Base-by-base conservation (phyloP, 1,140 invertebrate genomes). In the Drosophila kanapiae region DNA sequence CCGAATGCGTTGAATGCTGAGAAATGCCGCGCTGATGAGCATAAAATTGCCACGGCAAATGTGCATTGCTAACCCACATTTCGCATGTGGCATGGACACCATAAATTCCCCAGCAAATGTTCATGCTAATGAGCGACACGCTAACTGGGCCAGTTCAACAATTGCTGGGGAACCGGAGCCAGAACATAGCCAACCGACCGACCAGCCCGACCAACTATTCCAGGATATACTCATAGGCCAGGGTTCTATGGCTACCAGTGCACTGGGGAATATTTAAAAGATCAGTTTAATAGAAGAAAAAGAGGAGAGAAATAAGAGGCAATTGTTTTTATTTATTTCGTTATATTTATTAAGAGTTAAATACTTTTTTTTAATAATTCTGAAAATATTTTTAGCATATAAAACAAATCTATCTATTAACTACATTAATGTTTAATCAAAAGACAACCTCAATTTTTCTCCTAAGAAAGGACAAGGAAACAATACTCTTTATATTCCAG, bases 81-180 rank as follows among this genome's bases (percentile, higher is more conserved):
- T 90, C 74, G 78, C 81, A 90, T 81, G 85, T 82, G 75, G 57
- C 69, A 83, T 74, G 70, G 70, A 74, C 70, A 67, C 78, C 84
- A 88, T 88, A 88, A 88, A 90, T 88, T 90, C 85, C 62, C 58
- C 75, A 78, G 74, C 79, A 88, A 74, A 88, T 80, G 61, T 78
- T 84, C 85, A 91, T 91, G 85, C 86, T 90, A 90, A 90, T 90
- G 85, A 90, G 85, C 85, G 71, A 65, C 85, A 90, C 85, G 84
- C 85, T 90, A 87, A 84, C 84, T 87, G 80, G 82, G 84, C 80
- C 82, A 84, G 76, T 74, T 84, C 77, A 84, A 90, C 63, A 87
- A 88, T 84, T 90, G 75, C 57, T 42, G 60, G 38, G 42, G 47
- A 69, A 49, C 67, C 60, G 51, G 57, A 59, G 45, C 38, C 42